Evolutionary conservation across 2,113 vertebrate genomes (phyloP).

Genomic region (Cryptoleucopteryx plumbea): DNA sequence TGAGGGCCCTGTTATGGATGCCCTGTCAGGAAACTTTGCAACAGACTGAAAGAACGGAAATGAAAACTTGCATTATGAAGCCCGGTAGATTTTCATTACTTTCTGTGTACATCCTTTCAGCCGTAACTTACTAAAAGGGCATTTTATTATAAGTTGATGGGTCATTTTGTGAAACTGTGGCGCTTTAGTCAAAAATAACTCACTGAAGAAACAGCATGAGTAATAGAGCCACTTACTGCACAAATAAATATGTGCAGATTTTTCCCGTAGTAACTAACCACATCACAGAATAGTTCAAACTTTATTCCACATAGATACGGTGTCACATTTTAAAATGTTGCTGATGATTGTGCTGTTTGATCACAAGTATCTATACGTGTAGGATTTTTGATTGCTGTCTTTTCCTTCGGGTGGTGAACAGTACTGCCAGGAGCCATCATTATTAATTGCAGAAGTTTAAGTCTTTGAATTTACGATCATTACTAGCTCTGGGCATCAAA

Average conservation of each 20-base stretch:
- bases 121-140: constrained; percentile 16
- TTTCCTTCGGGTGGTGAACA: not conserved
- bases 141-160: constrained; percentile 16
- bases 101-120: not conserved
- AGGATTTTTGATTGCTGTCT: not conserved
- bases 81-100: not conserved
- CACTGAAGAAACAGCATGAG: constrained; percentile 1
- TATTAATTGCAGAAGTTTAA: not conserved
- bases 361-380: not conserved
- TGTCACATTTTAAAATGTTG: not conserved
- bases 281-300: not conserved
- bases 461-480: not conserved
- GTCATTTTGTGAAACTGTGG: not conserved
- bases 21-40: not conserved
- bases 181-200: constrained; percentile 34
- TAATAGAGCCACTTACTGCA: not conserved
- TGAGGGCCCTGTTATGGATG: not conserved
- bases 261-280: not conserved
- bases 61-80: not conserved
- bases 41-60: not conserved
- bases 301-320: not conserved
- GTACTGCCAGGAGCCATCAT: not conserved
- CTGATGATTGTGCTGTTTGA: not conserved
- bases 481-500: not conserved
- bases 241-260: not conserved